Percentiles rank a stretch among this genome's conserved stretches.
Evolutionary conservation across 2,888 invertebrate genomes (phyloP).

Genomic region (Drosophila meridionalis): DNA sequence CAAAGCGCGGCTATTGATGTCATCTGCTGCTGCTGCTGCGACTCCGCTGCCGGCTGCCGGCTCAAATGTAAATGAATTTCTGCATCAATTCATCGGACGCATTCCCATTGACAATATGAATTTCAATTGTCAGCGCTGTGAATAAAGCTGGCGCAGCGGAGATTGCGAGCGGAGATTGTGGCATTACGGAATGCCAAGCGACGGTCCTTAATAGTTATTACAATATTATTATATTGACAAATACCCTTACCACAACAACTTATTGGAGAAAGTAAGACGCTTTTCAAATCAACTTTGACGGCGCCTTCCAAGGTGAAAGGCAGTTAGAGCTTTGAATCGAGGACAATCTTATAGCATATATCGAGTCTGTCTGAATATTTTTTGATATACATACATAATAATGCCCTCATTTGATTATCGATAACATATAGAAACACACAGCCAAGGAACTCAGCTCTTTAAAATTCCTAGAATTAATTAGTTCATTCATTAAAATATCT

Average conservation of each 20-base stretch:
- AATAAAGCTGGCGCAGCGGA: slow-evolving; percentile 17
- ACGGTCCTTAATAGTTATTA: slow-evolving; percentile 8
- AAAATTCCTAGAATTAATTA: too few relatives aligned
- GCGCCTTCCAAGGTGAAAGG: background rate
- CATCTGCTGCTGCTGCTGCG: slow-evolving; percentile 39
- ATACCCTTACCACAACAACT: background rate
- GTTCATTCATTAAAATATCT: too few relatives aligned
- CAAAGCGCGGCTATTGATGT: slow-evolving; percentile 76
- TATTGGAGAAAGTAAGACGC: background rate
- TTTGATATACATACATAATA: too few relatives aligned
- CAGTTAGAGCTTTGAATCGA: background rate
- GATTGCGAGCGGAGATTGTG: slow-evolving; percentile 15
- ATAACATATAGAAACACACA: too few relatives aligned
- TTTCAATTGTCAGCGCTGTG: slow-evolving; percentile 52
- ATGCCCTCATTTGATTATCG: too few relatives aligned
- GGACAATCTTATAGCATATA: background rate
- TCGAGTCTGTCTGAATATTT: background rate
- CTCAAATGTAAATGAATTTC: slow-evolving; percentile 72
- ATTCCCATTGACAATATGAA: slow-evolving; percentile 72
- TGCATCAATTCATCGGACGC: slow-evolving; percentile 65
- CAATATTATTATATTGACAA: background rate
- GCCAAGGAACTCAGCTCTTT: too few relatives aligned
- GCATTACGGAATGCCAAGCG: background rate
- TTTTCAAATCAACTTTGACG: background rate
- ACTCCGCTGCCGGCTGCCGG: background rate